These are phyloP conservation scores for Phalloptychus januarius DNA, from an alignment of 2,797 vertebrate genomes.

Conservation along the genomic window DNA sequence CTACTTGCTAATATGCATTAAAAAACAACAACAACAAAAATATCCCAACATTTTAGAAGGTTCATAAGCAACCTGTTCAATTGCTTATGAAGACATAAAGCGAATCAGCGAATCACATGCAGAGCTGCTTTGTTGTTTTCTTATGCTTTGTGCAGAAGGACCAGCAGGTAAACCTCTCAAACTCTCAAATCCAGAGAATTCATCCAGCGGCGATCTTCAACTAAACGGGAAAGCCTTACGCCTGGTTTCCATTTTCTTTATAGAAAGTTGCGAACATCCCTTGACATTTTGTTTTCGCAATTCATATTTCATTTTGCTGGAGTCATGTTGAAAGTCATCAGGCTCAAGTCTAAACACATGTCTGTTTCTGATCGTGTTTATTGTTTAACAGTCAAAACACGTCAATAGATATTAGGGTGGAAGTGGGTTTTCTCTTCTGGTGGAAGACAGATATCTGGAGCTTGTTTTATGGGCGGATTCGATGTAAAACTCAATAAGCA, in stretches of 20 bases:
- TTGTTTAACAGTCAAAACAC: not conserved
- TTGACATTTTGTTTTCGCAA: not conserved
- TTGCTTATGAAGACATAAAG: not conserved
- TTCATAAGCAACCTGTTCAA: no score
- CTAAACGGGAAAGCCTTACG: not conserved
- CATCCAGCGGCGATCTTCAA: not conserved
- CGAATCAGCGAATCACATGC: not conserved
- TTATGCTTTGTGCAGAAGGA: not conserved
- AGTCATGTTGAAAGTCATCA: not conserved
- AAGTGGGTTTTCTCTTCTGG: not conserved
- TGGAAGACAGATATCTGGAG: not conserved
- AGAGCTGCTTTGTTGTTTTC: not conserved
- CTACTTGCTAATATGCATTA: not conserved
- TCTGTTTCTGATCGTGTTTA: conserved; percentile 13
- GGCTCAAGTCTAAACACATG: not conserved
- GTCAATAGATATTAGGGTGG: not conserved
- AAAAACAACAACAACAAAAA: no score
- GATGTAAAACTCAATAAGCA: conserved; percentile 1
- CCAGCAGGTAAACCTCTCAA: not conserved
- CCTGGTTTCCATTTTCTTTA: not conserved
- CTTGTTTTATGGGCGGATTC: not conserved
- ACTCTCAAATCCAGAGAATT: not conserved
- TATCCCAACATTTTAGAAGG: no score
- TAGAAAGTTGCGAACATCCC: not conserved
- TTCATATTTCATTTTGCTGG: not conserved